Conservation (phyloP, 2,113 vertebrate genomes). For the Oophaga pumilio region DNA sequence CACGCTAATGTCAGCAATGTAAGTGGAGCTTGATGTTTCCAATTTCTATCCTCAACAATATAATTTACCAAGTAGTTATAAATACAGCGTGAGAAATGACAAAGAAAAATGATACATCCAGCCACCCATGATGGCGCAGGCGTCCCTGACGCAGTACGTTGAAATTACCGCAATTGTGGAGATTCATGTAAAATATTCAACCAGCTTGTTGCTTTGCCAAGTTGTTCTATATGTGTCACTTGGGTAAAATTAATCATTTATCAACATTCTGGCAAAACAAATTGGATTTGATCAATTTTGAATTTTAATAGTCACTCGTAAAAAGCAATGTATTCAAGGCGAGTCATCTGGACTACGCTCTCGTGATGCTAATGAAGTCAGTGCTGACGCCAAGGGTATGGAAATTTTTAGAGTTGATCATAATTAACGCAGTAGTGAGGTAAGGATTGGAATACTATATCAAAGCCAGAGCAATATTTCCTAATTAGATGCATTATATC, state of each 20-base stretch:
- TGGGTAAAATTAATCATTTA: conserved; percentile 43
- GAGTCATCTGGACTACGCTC: conserved; percentile 1
- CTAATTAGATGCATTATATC: conserved; percentile 38
- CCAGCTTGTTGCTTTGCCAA: background rate
- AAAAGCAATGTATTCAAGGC: conserved; percentile 38
- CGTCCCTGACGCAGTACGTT: background rate
- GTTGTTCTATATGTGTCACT: conserved; percentile 10
- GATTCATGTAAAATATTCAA: conserved; percentile 3
- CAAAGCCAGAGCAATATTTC: conserved; percentile 21
- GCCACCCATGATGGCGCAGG: background rate
- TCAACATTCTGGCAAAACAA: conserved; percentile 38
- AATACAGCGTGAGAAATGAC: background rate
- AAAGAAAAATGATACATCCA: background rate
- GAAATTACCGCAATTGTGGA: background rate
- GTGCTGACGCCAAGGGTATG: conserved; percentile 34
- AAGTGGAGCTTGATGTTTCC: background rate
- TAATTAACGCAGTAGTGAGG: conserved; percentile 41
- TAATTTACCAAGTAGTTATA: background rate
- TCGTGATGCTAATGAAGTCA: conserved; percentile 32
- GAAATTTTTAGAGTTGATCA: conserved; percentile 39
- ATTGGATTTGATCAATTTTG: conserved; percentile 35
- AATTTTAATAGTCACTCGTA: conserved; percentile 25
- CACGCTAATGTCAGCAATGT: background rate
- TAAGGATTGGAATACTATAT: conserved; percentile 13
- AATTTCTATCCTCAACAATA: background rate